A percentile compares a stretch with the other conserved stretches of the same genome.
Conservation (phyloP, 1,140 invertebrate species). For the Chrysoperla carnea region DNA sequence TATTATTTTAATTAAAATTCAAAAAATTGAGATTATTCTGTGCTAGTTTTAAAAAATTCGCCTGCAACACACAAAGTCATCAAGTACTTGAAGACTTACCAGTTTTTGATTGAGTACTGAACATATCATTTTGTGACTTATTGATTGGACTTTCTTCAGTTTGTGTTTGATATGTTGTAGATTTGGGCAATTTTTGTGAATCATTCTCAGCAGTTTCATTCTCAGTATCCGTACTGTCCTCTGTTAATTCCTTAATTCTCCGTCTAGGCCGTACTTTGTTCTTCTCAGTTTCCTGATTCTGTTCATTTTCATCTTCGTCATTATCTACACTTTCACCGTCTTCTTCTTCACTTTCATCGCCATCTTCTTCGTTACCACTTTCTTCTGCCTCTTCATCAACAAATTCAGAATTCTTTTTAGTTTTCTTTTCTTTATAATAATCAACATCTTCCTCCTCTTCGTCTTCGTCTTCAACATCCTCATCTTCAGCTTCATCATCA, state of each 20-base stretch:
- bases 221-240: constrained; percentile 11
- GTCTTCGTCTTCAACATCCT: constrained; percentile 7
- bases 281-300: constrained; percentile 14
- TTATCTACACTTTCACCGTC: constrained; percentile 17
- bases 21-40: too few species aligned
- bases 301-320: constrained; percentile 20
- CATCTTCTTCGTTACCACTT: constrained; percentile 22
- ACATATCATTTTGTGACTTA: background rate
- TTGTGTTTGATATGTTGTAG: constrained; percentile 5
- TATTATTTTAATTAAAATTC: too few species aligned
- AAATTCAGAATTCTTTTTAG: constrained; percentile 15
- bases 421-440: constrained; percentile 17
- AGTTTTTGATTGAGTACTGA: constrained; percentile 1
- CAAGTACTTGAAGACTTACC: constrained; percentile 7
- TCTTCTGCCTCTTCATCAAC: constrained; percentile 16
- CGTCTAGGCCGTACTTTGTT: constrained; percentile 3
- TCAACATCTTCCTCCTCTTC: constrained; percentile 10
- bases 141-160: constrained; percentile 3
- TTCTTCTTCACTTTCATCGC: constrained; percentile 5
- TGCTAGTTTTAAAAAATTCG: too few species aligned
- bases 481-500: constrained; percentile 1
- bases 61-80: constrained; percentile 7
- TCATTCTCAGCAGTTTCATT: constrained; percentile 2
- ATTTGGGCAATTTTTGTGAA: constrained; percentile 1
- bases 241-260: constrained; percentile 11